These are phyloP conservation scores for Gallinago stenura DNA, from an alignment of 2,797 vertebrate species.

Conservation along the genomic window DNA sequence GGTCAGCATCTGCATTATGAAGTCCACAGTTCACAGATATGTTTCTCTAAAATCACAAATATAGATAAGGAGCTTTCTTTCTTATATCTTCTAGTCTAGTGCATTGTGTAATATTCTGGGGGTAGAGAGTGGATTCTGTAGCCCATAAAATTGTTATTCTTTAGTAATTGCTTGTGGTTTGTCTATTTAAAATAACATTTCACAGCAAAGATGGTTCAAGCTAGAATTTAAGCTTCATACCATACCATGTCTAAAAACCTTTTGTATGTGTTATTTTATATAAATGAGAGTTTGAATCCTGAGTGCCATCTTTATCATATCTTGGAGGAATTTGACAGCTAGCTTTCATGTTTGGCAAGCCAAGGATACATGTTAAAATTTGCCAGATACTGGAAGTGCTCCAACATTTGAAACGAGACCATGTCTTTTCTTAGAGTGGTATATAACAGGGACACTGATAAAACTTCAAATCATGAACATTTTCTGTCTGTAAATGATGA, in stretches of 20 bases:
- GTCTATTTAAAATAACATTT: constrained; percentile 27
- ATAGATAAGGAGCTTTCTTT: background rate
- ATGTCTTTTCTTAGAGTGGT: constrained; percentile 73
- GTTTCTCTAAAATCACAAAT: background rate
- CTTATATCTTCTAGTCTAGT: background rate
- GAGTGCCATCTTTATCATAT: constrained; percentile 60
- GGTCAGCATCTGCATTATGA: background rate
- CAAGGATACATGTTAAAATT: constrained; percentile 59
- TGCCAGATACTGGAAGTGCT: constrained; percentile 62
- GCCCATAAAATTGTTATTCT: background rate
- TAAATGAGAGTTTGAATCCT: constrained; percentile 43
- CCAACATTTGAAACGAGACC: constrained; percentile 47
- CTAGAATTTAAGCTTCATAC: constrained; percentile 11
- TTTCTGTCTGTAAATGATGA: constrained; percentile 81
- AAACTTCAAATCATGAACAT: constrained; percentile 49
- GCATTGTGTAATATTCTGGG: background rate
- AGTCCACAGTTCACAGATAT: background rate
- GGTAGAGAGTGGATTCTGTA: background rate
- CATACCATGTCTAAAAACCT: background rate
- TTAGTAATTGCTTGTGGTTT: constrained; percentile 3
- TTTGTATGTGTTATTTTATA: constrained; percentile 55
- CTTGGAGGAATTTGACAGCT: constrained; percentile 67
- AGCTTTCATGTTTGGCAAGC: constrained; percentile 63
- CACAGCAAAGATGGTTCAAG: constrained; percentile 25
- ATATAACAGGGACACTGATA: constrained; percentile 66